Base-by-base conservation (phyloP, 1,140 invertebrate species). In the Melanaphis sacchari region DNA sequence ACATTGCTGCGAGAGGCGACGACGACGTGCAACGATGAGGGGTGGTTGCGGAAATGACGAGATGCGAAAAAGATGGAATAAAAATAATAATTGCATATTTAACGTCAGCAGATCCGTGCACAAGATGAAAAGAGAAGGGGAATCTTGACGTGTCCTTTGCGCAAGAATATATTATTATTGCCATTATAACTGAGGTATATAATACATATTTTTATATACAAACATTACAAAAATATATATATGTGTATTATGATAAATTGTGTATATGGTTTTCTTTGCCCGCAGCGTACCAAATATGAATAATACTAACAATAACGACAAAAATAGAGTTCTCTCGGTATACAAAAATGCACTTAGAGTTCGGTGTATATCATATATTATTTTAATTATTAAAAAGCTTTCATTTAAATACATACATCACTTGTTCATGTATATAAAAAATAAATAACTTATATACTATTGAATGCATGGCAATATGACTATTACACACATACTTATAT, bases 71-170 rank as follows among this genome's bases (percentile, higher is more conserved):
- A 66, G 31, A 66, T 36, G 76, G 36, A 82, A 84, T 41, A 66
- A 40, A 82, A n/a, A 87, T 43, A 87, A 43, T 87, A 87, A 87
- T 87, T 87, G 84, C 84, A 43, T 87, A 43, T 87, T 87, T 87
- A 87, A 87, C 41, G 84, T 41, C 38, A 41, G 26, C 15, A 21
- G 81, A 40, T 40, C 21, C 38, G 36, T 38, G 81, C 81, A 9
- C 31, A 18, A 38, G 38, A 84, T 24, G 82, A 84, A 38, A 84
- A 11, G 38, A 0, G 7, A 84, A 84, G 38, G 38, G 26, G 41
- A 41, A 84, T 84, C 82, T 84, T 40, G 38, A 40, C 36, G 38
- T 41, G 84, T 43, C 84, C 84, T 87, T 87, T 87, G 40, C 84
- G 26, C 84, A 41, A 43, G 82, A 40, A 40, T 84, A 40, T 41